These are phyloP conservation scores for Drosophila greeni DNA, from an alignment of 2,888 invertebrate genomes.

Conservation along the genomic window DNA sequence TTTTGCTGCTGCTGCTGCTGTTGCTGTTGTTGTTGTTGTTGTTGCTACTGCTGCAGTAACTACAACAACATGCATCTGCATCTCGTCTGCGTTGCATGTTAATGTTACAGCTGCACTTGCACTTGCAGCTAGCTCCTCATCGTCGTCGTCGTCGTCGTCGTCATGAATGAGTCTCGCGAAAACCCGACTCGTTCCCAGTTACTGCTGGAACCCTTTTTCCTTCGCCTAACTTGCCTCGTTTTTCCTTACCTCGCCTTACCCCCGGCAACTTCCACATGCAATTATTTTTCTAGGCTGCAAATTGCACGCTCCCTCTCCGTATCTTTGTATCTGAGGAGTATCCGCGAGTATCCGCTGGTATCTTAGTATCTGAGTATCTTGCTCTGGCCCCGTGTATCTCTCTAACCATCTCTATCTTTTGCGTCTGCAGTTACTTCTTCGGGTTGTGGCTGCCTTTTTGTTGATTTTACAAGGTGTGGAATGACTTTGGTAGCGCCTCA, in stretches of 20 bases:
- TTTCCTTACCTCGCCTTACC: constrained; percentile 15
- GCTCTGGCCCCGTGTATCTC: constrained; percentile 18
- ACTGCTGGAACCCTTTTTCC: constrained; percentile 24
- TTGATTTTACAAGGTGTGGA: constrained; percentile 75
- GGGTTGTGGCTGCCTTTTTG: constrained; percentile 55
- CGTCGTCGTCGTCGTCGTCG: constrained; percentile 40
- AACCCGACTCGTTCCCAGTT: constrained; percentile 25
- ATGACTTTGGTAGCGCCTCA: constrained; percentile 74
- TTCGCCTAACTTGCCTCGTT: neutral
- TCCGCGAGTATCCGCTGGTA: constrained; percentile 17
- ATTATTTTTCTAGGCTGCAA: constrained; percentile 70
- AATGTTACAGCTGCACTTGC: constrained; percentile 74
- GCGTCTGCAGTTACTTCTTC: constrained; percentile 17
- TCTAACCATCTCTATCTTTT: constrained; percentile 32
- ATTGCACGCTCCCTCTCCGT: constrained; percentile 57
- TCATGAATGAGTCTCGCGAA: constrained; percentile 65
- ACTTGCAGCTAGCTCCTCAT: constrained; percentile 67
- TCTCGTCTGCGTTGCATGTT: constrained; percentile 70
- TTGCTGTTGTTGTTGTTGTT: constrained; percentile 31
- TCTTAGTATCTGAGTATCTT: constrained; percentile 16
- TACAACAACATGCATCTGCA: constrained; percentile 67
- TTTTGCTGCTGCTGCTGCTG: constrained; percentile 13
- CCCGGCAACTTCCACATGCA: constrained; percentile 58
- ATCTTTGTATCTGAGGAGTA: constrained; percentile 14
- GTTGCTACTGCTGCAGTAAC: constrained; percentile 50